Percentiles rank a stretch among this genome's conserved stretches.
These are phyloP conservation scores for Nesoenas mayeri DNA, from an alignment of 2,113 vertebrate species.

Conservation along the genomic window DNA sequence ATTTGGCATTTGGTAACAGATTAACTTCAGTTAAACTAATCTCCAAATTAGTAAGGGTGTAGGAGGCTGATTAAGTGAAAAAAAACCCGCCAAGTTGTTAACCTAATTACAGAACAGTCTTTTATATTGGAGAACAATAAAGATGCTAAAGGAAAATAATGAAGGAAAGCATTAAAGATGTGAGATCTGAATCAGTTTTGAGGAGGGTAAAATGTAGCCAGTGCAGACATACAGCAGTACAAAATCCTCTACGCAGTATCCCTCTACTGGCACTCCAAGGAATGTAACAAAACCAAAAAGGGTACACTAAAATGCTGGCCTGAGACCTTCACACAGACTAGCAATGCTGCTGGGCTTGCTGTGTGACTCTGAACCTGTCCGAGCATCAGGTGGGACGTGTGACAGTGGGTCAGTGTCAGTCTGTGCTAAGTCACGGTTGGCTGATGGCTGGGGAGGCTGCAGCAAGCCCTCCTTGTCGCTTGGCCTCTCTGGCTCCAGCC, in stretches of 20 bases:
- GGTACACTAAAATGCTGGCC: neutral
- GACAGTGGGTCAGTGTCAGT: neutral
- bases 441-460: neutral
- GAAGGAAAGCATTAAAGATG: neutral
- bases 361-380: neutral
- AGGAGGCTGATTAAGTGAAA: neutral
- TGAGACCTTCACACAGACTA: neutral
- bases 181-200: neutral
- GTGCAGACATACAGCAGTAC: neutral
- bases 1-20: neutral
- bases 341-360: neutral
- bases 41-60: neutral
- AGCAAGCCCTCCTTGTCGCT: neutral
- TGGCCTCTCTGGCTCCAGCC: neutral
- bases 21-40: neutral
- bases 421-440: neutral
- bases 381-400: neutral
- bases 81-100: neutral
- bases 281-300: neutral
- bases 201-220: neutral
- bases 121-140: neutral
- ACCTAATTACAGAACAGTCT: neutral
- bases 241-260: neutral
- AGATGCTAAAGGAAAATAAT: neutral
- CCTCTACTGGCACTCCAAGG: neutral